Evolutionary conservation across 2,113 vertebrate genomes (phyloP).

Genomic region (Cryptotis parvus): DNA sequence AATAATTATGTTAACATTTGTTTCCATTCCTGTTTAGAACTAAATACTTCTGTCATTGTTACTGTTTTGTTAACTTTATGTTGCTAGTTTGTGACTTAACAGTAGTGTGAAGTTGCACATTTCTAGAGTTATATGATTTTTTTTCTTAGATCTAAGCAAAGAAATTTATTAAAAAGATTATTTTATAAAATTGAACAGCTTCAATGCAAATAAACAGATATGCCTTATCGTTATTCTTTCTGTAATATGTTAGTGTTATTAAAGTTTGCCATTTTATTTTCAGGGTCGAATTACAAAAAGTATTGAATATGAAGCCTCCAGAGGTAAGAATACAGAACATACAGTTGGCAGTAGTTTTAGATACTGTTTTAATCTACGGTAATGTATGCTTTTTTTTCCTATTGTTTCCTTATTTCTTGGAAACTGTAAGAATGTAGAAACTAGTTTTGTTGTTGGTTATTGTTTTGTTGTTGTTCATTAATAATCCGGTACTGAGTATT

Average conservation of each 20-base stretch:
- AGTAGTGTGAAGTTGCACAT: background rate
- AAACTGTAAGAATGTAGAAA: conserved; percentile 26
- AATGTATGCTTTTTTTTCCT: background rate
- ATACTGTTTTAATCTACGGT: background rate
- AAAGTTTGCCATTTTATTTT: conserved; percentile 77
- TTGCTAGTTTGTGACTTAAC: conserved; percentile 33
- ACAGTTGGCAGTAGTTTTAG: background rate
- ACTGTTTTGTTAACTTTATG: conserved; percentile 29
- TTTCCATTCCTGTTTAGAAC: background rate
- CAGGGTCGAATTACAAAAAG: conserved; percentile 98
- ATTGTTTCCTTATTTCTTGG: conserved; percentile 34
- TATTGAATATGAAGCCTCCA: conserved; percentile 97
- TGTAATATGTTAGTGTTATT: conserved; percentile 35
- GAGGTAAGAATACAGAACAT: conserved; percentile 90
- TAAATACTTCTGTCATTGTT: background rate
- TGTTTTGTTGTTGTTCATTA: background rate
- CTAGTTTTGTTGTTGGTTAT: background rate
- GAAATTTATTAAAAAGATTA: background rate
- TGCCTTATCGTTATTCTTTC: background rate
- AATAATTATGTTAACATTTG: conserved; percentile 19
- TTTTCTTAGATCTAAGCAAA: conserved; percentile 36
- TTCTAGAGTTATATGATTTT: conserved; percentile 18
- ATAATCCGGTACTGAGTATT: background rate
- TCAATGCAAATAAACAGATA: conserved; percentile 15
- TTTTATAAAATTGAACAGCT: background rate